phyloP scores from a whole-genome alignment of 2,888 invertebrate species.

The Lissonota sp. region DNA sequence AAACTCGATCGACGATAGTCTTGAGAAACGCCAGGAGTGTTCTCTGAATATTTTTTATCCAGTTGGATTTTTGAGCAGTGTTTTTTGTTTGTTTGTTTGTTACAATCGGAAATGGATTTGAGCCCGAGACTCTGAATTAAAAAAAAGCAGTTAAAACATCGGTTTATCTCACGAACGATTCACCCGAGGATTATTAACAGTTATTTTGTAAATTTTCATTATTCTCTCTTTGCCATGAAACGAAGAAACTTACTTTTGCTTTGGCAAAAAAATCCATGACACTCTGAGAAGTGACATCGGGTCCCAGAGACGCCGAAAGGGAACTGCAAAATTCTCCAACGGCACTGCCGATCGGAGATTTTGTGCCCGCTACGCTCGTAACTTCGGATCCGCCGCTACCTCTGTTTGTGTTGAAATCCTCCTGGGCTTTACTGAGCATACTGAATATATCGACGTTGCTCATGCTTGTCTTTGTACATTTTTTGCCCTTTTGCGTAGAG shows the following conservation, averaged over 20 bases:
- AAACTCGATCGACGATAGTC: too few relatives aligned
- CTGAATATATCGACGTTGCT: constrained; percentile 90
- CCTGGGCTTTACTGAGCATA: constrained; percentile 95
- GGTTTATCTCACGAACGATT: too few relatives aligned
- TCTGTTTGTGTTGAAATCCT: constrained; percentile 90
- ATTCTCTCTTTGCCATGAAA: too few relatives aligned
- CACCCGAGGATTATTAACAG: too few relatives aligned
- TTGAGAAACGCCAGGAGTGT: too few relatives aligned
- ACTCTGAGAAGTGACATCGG: constrained; percentile 91
- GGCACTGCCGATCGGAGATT: constrained; percentile 74
- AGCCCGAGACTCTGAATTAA: too few relatives aligned
- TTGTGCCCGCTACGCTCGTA: constrained; percentile 68
- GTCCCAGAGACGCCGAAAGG: constrained; percentile 85
- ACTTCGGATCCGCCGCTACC: constrained; percentile 79
- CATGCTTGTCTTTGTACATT: constrained; percentile 58
- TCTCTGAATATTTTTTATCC: too few relatives aligned
- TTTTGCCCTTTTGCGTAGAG: constrained; percentile 78
- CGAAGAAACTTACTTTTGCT: constrained; percentile 84
- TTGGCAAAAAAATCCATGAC: constrained; percentile 95
- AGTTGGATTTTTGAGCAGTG: too few relatives aligned
- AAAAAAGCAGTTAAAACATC: too few relatives aligned
- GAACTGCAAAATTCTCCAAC: constrained; percentile 74
- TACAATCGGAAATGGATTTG: too few relatives aligned
- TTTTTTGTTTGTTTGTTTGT: too few relatives aligned
- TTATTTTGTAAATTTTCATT: too few relatives aligned